A percentile compares a stretch with the other conserved stretches of the same genome.
These are phyloP conservation scores for Elmis aenea DNA, from an alignment of 2,888 invertebrate species.

Conservation along the genomic window DNA sequence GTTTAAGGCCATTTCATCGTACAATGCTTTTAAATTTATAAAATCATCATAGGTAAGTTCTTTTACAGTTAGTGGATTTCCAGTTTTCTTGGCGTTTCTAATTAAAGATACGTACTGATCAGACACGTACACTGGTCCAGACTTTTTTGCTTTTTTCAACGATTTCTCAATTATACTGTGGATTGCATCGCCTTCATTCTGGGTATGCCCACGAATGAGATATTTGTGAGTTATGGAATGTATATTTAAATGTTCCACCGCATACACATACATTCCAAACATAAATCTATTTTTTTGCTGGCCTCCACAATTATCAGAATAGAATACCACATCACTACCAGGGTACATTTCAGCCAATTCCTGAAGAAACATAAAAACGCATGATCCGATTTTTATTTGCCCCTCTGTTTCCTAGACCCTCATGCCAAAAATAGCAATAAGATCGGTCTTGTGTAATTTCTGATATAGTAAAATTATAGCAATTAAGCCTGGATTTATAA, in stretches of 20 bases:
- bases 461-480: no score
- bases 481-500: no score
- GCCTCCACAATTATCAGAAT: slow-evolving; percentile 3
- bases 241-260: slow-evolving; percentile 4
- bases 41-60: slow-evolving; percentile 1
- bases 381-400: slow-evolving; percentile 6
- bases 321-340: slow-evolving; percentile 1
- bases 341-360: background rate
- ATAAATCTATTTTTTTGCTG: slow-evolving; percentile 3
- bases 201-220: slow-evolving; percentile 3
- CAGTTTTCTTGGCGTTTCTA: slow-evolving; percentile 4
- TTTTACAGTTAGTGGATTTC: background rate
- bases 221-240: slow-evolving; percentile 4
- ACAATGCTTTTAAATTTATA: background rate
- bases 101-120: slow-evolving; percentile 1
- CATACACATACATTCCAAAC: slow-evolving; percentile 2
- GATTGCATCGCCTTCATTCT: slow-evolving; percentile 4
- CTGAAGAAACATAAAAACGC: slow-evolving; percentile 5
- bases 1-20: slow-evolving; percentile 1
- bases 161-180: slow-evolving; percentile 3
- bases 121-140: slow-evolving; percentile 1
- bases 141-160: slow-evolving; percentile 1
- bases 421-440: slow-evolving; percentile 7
- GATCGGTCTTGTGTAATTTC: slow-evolving; percentile 10
- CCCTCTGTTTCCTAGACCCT: slow-evolving; percentile 3